Conservation (phyloP, 2,113 vertebrate genomes). For the Strix aluco region DNA sequence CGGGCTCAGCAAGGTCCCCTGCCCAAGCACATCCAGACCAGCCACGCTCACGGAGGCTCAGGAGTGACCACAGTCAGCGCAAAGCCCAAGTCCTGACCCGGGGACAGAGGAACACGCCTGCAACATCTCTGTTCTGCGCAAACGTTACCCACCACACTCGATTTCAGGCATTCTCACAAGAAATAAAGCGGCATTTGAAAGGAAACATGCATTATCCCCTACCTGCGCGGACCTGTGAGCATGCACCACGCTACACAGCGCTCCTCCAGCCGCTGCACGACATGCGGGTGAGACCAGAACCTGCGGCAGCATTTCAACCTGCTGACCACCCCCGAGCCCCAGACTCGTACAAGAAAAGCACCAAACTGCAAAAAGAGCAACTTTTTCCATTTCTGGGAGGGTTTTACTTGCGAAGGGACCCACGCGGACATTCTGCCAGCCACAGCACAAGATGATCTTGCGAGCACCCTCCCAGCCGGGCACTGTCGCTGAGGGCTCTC, state of each 20-base stretch:
- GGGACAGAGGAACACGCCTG: accelerated
- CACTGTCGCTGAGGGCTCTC: accelerated
- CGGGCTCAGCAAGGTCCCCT: neutral
- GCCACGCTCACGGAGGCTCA: accelerated
- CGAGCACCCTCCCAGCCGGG: accelerated
- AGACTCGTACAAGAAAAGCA: accelerated
- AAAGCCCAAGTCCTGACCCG: neutral
- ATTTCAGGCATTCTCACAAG: neutral
- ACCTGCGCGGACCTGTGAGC: accelerated
- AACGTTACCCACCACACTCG: neutral
- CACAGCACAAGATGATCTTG: accelerated
- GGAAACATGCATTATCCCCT: accelerated
- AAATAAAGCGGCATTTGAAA: neutral
- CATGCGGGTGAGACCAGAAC: accelerated
- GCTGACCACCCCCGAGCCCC: neutral
- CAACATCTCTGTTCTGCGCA: accelerated
- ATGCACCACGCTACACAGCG: accelerated
- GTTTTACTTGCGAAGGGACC: neutral
- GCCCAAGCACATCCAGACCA: accelerated
- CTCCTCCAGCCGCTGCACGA: accelerated
- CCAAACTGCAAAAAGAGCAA: neutral
- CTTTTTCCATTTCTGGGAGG: neutral
- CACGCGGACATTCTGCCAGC: accelerated
- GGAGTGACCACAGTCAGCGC: accelerated
- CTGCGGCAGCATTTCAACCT: neutral